A percentile compares a stretch with the other conserved stretches of the same genome.
phyloP scores from a whole-genome alignment of 2,888 invertebrate species.

The Eupeodes luniger region DNA sequence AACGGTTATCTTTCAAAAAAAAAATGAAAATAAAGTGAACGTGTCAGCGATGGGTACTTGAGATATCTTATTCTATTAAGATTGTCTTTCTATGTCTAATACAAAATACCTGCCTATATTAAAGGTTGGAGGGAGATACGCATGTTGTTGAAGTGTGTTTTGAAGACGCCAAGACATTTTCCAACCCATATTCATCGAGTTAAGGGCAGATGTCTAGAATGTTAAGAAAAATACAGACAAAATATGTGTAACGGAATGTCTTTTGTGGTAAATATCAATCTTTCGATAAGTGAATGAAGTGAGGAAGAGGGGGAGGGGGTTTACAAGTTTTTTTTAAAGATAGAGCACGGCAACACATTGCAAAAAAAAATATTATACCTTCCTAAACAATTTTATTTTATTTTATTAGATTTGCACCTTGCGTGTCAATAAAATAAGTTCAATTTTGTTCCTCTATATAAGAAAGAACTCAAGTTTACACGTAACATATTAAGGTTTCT shows the following conservation, averaged over 20 bases:
- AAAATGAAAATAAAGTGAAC: conserved; percentile 30
- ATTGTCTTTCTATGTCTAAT: conserved; percentile 1
- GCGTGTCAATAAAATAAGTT: background rate
- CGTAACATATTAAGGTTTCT: too few relatives aligned
- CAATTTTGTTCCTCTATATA: too few relatives aligned
- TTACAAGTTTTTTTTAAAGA: background rate
- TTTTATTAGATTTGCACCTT: conserved; percentile 23
- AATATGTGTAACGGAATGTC: background rate
- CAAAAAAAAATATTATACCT: too few relatives aligned
- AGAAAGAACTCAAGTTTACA: too few relatives aligned
- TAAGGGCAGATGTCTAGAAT: conserved; percentile 31
- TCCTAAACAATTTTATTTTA: background rate
- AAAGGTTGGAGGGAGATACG: too few relatives aligned
- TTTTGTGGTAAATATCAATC: conserved; percentile 18
- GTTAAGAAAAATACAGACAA: background rate
- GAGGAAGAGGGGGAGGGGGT: too few relatives aligned
- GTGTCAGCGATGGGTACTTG: conserved; percentile 61
- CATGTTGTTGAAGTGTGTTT: too few relatives aligned
- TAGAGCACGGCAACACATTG: conserved; percentile 35
- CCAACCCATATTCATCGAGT: background rate
- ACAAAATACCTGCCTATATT: background rate
- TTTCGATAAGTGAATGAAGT: background rate
- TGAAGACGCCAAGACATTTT: conserved; percentile 2
- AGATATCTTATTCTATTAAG: conserved; percentile 72
- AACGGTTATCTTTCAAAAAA: conserved; percentile 28